phyloP scores from a whole-genome alignment of 2,888 invertebrate species.

The Lucinisca nassula region DNA sequence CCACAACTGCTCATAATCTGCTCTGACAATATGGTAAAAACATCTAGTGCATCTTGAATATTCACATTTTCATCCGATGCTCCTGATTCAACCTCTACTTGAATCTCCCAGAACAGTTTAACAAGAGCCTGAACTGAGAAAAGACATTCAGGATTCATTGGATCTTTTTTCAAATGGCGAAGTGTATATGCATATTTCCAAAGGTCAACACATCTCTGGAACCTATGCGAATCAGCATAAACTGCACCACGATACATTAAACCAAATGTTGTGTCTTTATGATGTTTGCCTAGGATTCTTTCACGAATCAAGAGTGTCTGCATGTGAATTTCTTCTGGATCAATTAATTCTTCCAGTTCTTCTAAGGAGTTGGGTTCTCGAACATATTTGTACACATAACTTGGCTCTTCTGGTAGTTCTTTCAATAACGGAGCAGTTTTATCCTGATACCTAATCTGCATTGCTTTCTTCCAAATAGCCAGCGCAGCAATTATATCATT shows the following conservation, averaged over 20 bases:
- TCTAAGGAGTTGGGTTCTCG: slow-evolving; percentile 75
- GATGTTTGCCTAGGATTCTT: slow-evolving; percentile 94
- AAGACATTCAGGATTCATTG: slow-evolving; percentile 93
- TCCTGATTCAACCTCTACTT: slow-evolving; percentile 85
- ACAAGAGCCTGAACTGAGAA: slow-evolving; percentile 96
- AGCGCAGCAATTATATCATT: slow-evolving; percentile 90
- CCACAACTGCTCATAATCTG: slow-evolving; percentile 68
- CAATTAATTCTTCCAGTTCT: slow-evolving; percentile 71
- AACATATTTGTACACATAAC: slow-evolving; percentile 73
- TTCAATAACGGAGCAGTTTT: slow-evolving; percentile 67
- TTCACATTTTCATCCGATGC: slow-evolving; percentile 88
- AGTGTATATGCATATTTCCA: slow-evolving; percentile 95
- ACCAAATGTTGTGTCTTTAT: slow-evolving; percentile 95
- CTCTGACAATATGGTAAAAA: slow-evolving; percentile 91
- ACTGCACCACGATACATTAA: slow-evolving; percentile 89
- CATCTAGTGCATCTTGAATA: slow-evolving; percentile 92
- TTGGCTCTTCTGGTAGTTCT: slow-evolving; percentile 57
- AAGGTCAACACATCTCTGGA: slow-evolving; percentile 95
- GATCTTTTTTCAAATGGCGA: slow-evolving; percentile 93
- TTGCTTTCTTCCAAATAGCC: slow-evolving; percentile 93
- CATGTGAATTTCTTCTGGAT: slow-evolving; percentile 88
- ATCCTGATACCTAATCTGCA: slow-evolving; percentile 90
- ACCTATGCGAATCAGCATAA: slow-evolving; percentile 90
- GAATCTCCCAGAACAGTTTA: slow-evolving; percentile 92
- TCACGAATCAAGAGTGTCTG: slow-evolving; percentile 96